phyloP scores from a whole-genome alignment of 2,113 vertebrate genomes.

The Phylloscopus trochilus region DNA sequence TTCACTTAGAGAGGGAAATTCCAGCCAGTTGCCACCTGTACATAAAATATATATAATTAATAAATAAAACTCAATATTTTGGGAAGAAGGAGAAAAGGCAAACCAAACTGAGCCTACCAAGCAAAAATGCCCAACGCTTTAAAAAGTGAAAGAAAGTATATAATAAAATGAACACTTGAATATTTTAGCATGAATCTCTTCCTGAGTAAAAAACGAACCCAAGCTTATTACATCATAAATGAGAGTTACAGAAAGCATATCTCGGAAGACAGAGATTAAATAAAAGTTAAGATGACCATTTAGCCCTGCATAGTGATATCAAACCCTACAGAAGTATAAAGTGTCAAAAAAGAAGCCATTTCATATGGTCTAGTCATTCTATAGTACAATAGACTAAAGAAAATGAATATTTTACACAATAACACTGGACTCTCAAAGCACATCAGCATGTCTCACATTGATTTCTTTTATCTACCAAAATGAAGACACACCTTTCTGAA shows the following conservation, averaged over 20 bases:
- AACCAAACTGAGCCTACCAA: not conserved
- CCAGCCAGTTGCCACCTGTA: fast-evolving
- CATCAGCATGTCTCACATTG: not conserved
- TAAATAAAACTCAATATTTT: not conserved
- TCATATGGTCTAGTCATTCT: not conserved
- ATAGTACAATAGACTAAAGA: not conserved
- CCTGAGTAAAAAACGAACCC: not conserved
- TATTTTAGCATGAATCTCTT: not conserved
- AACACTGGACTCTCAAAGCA: not conserved
- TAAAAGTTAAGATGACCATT: not conserved
- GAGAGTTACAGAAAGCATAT: not conserved
- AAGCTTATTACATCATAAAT: not conserved
- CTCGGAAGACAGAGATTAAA: not conserved
- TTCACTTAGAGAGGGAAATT: not conserved
- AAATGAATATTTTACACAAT: not conserved
- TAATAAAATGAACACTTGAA: not conserved
- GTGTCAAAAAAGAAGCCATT: not conserved
- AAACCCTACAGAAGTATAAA: not conserved
- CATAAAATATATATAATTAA: not conserved
- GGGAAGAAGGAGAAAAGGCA: not conserved
- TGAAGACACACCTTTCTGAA: not conserved
- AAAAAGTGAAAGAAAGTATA: not conserved
- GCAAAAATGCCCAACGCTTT: not conserved
- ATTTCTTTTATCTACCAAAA: not conserved
- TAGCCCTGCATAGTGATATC: not conserved